Percentiles rank a stretch among this genome's conserved stretches.
Conservation (phyloP, 2,113 vertebrate genomes). For the Electrona antarctica region DNA sequence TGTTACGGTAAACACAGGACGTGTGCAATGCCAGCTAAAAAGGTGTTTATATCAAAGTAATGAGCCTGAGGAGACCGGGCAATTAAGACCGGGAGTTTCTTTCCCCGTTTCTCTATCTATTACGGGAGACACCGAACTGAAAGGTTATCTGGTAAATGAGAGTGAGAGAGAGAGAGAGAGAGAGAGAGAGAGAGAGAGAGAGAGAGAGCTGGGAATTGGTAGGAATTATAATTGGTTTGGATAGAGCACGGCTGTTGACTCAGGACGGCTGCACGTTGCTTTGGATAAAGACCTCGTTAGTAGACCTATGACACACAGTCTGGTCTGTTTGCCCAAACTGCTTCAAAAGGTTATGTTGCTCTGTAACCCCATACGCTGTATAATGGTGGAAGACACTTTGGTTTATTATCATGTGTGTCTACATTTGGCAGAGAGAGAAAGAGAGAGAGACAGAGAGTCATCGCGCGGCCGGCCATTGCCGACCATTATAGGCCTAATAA, state of each 20-base stretch:
- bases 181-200: conserved; percentile 20
- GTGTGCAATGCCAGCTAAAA: conserved; percentile 62
- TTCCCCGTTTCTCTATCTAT: conserved; percentile 60
- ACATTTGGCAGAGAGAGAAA: too few relatives aligned
- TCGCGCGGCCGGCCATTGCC: too few relatives aligned
- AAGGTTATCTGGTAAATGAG: conserved; percentile 71
- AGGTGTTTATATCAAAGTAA: conserved; percentile 75
- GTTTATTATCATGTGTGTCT: not conserved
- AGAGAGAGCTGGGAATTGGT: conserved; percentile 65
- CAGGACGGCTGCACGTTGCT: conserved; percentile 38
- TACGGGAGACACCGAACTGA: conserved; percentile 63
- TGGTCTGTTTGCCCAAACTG: conserved; percentile 54
- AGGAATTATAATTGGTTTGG: conserved; percentile 72
- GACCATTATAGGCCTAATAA: too few relatives aligned
- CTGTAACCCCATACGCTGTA: not conserved
- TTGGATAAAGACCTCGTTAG: conserved; percentile 20
- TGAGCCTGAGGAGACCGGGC: conserved; percentile 69
- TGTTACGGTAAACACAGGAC: conserved; percentile 49
- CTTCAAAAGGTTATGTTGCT: conserved; percentile 51
- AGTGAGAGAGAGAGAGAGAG: too few relatives aligned
- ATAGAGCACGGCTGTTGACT: conserved; percentile 62
- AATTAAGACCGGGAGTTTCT: conserved; percentile 63
- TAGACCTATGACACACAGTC: conserved; percentile 22
- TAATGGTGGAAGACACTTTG: conserved; percentile 20
- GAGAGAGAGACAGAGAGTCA: too few relatives aligned